Percentiles rank a stretch among this genome's conserved stretches.
Evolutionary conservation across 2,888 invertebrate species (phyloP).

Genomic region (Agrotis ipsilon): DNA sequence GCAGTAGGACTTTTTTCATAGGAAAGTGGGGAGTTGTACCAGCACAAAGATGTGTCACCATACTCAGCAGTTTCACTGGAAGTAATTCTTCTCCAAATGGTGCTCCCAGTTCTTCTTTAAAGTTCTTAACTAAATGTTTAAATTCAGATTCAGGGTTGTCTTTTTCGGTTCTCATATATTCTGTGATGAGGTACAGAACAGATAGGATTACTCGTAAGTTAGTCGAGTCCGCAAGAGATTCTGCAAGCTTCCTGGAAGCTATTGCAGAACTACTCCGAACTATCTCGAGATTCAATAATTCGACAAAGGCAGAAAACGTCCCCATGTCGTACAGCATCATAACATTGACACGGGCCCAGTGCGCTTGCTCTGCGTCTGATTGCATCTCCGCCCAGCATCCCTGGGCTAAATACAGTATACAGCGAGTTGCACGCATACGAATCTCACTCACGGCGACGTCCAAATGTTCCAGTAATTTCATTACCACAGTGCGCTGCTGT

Average conservation of each 20-base stretch:
- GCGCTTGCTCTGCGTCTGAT: slow-evolving; percentile 97
- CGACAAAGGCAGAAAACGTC: slow-evolving; percentile 97
- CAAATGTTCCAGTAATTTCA: slow-evolving; percentile 97
- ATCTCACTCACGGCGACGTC: slow-evolving; percentile 96
- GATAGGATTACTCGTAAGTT: slow-evolving; percentile 98
- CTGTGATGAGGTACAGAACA: slow-evolving; percentile 98
- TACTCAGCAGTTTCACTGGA: slow-evolving; percentile 97
- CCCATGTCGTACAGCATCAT: slow-evolving; percentile 97
- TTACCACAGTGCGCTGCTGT: slow-evolving; percentile 94
- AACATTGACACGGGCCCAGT: slow-evolving; percentile 96
- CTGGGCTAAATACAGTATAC: slow-evolving; percentile 98
- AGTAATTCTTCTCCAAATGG: slow-evolving; percentile 95
- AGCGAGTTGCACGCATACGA: slow-evolving; percentile 97
- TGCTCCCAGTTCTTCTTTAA: slow-evolving; percentile 92
- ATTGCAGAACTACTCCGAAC: slow-evolving; percentile 92
- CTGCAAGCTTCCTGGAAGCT: slow-evolving; percentile 87
- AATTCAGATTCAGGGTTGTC: slow-evolving; percentile 87
- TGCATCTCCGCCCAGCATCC: slow-evolving; percentile 98
- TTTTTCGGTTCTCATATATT: slow-evolving; percentile 96
- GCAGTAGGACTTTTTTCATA: slow-evolving; percentile 98
- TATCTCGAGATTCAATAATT: slow-evolving; percentile 98
- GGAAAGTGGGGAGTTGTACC: slow-evolving; percentile 99
- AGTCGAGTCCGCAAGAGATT: slow-evolving; percentile 94
- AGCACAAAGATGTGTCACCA: slow-evolving; percentile 99
- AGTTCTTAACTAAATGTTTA: slow-evolving; percentile 89